phyloP scores from a whole-genome alignment of 2,888 invertebrate species.

The Apotomis betuletana region DNA sequence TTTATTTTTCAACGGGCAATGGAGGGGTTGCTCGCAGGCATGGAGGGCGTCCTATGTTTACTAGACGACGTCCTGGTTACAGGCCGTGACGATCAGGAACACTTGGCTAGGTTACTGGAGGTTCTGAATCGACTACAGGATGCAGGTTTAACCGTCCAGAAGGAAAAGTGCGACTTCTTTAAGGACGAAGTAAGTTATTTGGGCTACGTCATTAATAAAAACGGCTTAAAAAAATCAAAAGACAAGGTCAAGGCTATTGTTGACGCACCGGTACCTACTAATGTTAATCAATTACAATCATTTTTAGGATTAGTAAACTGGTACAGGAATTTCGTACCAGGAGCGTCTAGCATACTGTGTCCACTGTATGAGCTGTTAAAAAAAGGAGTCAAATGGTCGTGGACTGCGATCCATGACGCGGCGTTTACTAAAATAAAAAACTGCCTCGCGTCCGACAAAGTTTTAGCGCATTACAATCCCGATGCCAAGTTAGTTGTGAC shows the following conservation, averaged over 20 bases:
- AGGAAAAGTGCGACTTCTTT: no score
- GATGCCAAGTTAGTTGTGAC: conserved; percentile 42
- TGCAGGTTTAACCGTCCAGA: no score
- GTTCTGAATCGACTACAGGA: no score
- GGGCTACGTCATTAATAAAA: conserved; percentile 45
- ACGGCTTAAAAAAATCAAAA: conserved; percentile 44
- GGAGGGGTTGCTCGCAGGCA: no score
- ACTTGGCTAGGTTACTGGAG: no score
- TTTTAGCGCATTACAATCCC: conserved; percentile 1
- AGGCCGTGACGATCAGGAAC: no score
- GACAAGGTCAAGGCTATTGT: conserved; percentile 4
- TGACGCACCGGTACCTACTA: not conserved
- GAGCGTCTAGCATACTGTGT: not conserved
- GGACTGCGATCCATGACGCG: not conserved
- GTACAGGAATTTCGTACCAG: not conserved
- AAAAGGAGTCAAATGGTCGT: not conserved
- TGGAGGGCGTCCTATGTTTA: no score
- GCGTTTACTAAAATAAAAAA: not conserved
- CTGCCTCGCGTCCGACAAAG: not conserved
- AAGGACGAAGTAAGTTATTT: conserved; percentile 42
- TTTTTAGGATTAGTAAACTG: no score
- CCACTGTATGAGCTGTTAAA: conserved; percentile 23
- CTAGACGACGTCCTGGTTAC: no score
- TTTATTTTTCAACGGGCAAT: no score
- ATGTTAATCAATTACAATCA: not conserved